These are phyloP conservation scores for Petrolisthes manimaculis DNA, from an alignment of 2,888 invertebrate genomes.

Conservation along the genomic window DNA sequence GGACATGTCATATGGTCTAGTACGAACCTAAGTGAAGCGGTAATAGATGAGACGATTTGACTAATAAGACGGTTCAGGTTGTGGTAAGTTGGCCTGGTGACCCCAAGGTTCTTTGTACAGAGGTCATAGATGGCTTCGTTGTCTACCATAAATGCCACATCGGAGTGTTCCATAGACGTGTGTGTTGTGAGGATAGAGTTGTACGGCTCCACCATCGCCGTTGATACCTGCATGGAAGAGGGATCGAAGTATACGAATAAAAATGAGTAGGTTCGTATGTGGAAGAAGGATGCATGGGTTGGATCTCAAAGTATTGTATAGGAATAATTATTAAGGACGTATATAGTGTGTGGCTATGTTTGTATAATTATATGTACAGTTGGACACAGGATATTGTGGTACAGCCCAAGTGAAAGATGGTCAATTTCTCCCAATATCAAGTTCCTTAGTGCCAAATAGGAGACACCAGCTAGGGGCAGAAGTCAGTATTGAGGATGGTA, in stretches of 20 bases:
- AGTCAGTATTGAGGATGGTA: too few relatives aligned
- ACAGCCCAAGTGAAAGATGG: too few relatives aligned
- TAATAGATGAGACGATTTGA: constrained; percentile 73
- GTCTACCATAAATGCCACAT: constrained; percentile 75
- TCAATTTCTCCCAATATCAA: too few relatives aligned
- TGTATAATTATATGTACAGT: background rate
- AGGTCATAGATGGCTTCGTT: constrained; percentile 83
- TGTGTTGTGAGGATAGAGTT: constrained; percentile 81
- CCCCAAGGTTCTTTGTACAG: constrained; percentile 79
- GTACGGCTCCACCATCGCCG: constrained; percentile 83
- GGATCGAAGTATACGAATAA: too few relatives aligned
- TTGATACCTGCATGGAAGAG: constrained; percentile 72
- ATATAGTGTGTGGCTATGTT: background rate
- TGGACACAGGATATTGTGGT: background rate
- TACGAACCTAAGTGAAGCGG: constrained; percentile 71
- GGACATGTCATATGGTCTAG: too few relatives aligned
- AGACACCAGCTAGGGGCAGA: too few relatives aligned
- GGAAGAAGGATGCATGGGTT: too few relatives aligned
- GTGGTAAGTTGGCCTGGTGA: constrained; percentile 84
- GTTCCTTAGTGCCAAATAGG: too few relatives aligned
- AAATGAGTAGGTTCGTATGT: too few relatives aligned
- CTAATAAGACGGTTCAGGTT: constrained; percentile 80
- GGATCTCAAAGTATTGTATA: too few relatives aligned
- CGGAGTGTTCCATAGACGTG: constrained; percentile 73
- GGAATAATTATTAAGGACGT: background rate